Evolutionary conservation across 1,140 invertebrate species (phyloP).

Genomic region (Lepidurus couesii): DNA sequence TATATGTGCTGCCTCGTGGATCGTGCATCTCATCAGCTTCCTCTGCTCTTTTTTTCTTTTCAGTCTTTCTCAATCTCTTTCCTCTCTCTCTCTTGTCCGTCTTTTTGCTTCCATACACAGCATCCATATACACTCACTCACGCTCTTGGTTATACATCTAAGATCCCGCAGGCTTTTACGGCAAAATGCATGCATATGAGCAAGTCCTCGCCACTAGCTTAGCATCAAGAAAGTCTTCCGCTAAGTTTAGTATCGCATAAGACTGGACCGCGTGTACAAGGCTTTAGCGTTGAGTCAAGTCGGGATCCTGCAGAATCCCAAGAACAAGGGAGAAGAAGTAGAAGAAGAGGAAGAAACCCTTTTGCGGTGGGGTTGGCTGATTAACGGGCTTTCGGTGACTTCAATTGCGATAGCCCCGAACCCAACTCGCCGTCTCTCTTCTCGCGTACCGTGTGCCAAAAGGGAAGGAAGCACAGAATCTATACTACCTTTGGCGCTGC

Average conservation of each 20-base stretch:
- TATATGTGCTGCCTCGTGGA: constrained; percentile 9
- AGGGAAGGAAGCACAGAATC: background rate
- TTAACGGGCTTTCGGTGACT: background rate
- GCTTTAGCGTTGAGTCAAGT: background rate
- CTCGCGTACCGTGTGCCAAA: constrained; percentile 9
- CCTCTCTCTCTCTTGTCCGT: background rate
- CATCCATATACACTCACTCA: background rate
- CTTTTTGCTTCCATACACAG: background rate
- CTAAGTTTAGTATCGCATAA: constrained; percentile 10
- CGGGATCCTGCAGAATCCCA: background rate
- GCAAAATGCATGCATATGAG: background rate
- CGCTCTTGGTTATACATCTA: background rate
- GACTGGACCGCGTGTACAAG: background rate
- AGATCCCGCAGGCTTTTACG: background rate
- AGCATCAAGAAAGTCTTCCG: background rate
- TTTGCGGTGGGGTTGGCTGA: background rate
- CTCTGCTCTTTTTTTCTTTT: background rate
- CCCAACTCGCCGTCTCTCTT: background rate
- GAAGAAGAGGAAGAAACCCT: background rate
- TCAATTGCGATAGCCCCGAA: background rate
- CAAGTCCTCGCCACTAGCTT: background rate
- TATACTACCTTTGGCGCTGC: constrained; percentile 9
- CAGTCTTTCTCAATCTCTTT: background rate
- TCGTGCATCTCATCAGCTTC: constrained; percentile 21
- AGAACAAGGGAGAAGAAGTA: background rate